Evolutionary conservation across 2,888 invertebrate genomes (phyloP).

Genomic region (Brachyptera risi): DNA sequence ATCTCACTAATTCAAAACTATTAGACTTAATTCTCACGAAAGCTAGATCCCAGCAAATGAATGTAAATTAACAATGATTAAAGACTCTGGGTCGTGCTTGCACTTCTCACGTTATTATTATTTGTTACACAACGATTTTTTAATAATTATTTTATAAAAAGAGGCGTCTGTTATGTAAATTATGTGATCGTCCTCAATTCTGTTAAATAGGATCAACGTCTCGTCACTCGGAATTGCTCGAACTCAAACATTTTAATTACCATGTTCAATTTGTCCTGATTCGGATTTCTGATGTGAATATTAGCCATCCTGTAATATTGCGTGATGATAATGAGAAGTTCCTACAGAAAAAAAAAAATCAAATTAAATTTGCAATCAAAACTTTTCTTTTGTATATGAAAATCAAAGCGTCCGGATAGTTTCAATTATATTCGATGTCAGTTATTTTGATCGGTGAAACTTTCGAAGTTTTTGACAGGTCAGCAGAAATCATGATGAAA

Average conservation of each 20-base stretch:
- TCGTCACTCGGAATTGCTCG: not conserved
- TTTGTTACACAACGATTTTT: not conserved
- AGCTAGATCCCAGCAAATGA: not conserved
- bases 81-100: slow-evolving; percentile 1
- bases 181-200: slow-evolving; percentile 1
- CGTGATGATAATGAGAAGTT: not conserved
- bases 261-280: not conserved
- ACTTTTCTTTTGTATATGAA: slow-evolving; percentile 7
- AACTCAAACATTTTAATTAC: not conserved
- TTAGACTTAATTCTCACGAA: not conserved
- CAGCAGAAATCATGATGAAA: not conserved
- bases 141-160: too few relatives aligned
- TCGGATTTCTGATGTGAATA: not conserved
- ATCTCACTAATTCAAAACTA: not conserved
- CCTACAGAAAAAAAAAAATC: not conserved
- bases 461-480: not conserved
- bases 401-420: too few relatives aligned
- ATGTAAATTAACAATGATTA: slow-evolving; percentile 1
- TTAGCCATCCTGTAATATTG: not conserved
- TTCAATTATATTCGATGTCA: not conserved
- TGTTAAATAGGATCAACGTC: not conserved
- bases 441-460: not conserved
- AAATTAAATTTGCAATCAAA: slow-evolving; percentile 1
- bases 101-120: slow-evolving; percentile 11
- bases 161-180: not conserved